phyloP scores from a whole-genome alignment of 2,888 invertebrate species.

The Theretra japonica region DNA sequence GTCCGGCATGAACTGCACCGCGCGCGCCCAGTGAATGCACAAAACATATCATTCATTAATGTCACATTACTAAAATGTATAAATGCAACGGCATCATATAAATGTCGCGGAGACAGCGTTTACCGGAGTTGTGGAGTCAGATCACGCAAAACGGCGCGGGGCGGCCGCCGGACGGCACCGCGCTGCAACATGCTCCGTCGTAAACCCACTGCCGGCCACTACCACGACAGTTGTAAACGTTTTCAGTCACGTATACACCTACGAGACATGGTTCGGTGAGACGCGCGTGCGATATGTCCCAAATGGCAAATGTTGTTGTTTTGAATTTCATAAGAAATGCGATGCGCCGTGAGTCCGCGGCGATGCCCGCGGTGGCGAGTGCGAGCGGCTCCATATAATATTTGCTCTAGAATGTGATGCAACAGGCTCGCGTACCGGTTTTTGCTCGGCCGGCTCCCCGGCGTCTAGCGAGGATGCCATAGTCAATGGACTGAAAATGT shows the following conservation, averaged over 20 bases:
- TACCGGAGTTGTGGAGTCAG: slow-evolving; percentile 54
- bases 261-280: slow-evolving; percentile 46
- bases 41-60: slow-evolving; percentile 59
- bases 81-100: slow-evolving; percentile 58
- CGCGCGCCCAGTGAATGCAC: slow-evolving; percentile 52
- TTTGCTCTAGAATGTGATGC: slow-evolving; percentile 65
- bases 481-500: slow-evolving; percentile 71
- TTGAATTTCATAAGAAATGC: not conserved
- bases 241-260: slow-evolving; percentile 55
- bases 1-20: slow-evolving; percentile 42
- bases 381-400: slow-evolving; percentile 43
- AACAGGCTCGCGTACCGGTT: slow-evolving; percentile 73
- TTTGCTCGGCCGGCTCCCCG: slow-evolving; percentile 70
- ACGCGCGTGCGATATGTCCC: slow-evolving; percentile 48
- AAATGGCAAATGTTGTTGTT: slow-evolving; percentile 36
- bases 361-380: slow-evolving; percentile 7
- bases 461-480: slow-evolving; percentile 70
- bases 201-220: slow-evolving; percentile 52
- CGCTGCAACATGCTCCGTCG: slow-evolving; percentile 49
- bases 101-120: slow-evolving; percentile 49
- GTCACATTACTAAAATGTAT: slow-evolving; percentile 64
- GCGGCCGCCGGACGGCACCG: slow-evolving; percentile 25
- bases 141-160: slow-evolving; percentile 53
- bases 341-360: not conserved
- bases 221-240: slow-evolving; percentile 44